A percentile compares a stretch with the other conserved stretches of the same genome.
phyloP scores from a whole-genome alignment of 2,797 vertebrate species.

The Halcyon smyrnensis region DNA sequence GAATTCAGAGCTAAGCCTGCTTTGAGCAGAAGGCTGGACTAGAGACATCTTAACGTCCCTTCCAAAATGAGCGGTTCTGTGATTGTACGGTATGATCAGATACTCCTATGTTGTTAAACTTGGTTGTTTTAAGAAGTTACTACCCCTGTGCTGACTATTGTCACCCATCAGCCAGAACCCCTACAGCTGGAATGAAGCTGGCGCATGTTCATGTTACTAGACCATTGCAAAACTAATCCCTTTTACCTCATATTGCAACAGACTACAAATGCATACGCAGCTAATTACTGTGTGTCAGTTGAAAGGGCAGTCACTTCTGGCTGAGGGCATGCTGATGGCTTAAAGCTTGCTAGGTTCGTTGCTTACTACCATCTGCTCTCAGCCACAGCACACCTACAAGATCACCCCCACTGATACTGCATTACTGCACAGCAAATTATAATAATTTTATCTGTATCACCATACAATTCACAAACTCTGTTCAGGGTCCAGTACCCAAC shows the following conservation, averaged over 20 bases:
- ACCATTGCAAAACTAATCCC: conserved; percentile 70
- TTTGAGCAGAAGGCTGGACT: background rate
- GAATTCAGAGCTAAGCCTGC: background rate
- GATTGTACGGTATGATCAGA: background rate
- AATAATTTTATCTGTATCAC: background rate
- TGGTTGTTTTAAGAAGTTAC: conserved; percentile 42
- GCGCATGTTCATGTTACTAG: conserved; percentile 56
- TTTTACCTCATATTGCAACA: conserved; percentile 75
- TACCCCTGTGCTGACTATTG: conserved; percentile 24
- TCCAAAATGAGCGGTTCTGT: background rate
- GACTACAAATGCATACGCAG: conserved; percentile 64
- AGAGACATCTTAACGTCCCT: rapidly evolving
- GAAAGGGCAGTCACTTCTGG: conserved; percentile 64
- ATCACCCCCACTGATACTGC: background rate
- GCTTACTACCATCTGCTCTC: background rate
- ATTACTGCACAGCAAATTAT: background rate
- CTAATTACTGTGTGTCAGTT: conserved; percentile 63
- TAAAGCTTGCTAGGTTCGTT: background rate
- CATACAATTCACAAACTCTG: background rate
- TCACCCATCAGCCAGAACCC: conserved; percentile 60
- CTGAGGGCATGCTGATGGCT: background rate
- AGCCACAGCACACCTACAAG: background rate
- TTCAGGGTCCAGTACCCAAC: background rate
- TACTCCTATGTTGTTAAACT: background rate
- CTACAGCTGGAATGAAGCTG: conserved; percentile 71